These are phyloP conservation scores for Balanococcus diminutus DNA, from an alignment of 2,888 invertebrate genomes.

Conservation along the genomic window DNA sequence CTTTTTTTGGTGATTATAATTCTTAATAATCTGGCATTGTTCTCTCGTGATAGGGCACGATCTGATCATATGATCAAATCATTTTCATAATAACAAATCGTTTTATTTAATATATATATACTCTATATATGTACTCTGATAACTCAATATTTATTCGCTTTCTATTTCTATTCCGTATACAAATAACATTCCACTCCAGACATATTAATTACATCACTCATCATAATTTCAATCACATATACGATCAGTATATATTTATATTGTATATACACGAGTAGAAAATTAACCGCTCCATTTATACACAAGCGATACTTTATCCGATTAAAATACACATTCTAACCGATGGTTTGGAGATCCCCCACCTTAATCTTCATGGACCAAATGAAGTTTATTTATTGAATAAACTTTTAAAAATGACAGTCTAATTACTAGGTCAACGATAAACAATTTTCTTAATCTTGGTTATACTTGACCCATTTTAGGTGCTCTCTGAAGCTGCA, in stretches of 20 bases:
- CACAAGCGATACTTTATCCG: background rate
- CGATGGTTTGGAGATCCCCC: no score
- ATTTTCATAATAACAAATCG: no score
- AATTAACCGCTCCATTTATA: background rate
- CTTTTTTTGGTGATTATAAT: background rate
- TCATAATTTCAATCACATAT: background rate
- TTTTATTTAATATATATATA: no score
- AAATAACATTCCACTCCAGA: background rate
- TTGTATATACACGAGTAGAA: background rate
- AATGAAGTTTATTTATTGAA: background rate
- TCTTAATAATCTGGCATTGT: background rate
- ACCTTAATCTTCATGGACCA: no score
- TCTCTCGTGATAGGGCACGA: background rate
- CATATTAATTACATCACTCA: background rate
- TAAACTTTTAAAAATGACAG: slow-evolving; percentile 13
- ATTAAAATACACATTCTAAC: no score
- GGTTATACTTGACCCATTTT: slow-evolving; percentile 29
- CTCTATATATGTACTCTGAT: no score
- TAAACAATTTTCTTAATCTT: slow-evolving; percentile 22
- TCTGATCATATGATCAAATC: background rate
- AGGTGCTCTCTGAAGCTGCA: background rate
- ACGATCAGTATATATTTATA: no score
- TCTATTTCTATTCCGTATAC: background rate
- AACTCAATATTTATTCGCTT: background rate
- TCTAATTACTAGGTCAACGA: slow-evolving; percentile 30